Conservation (phyloP, 2,113 vertebrate genomes). For the Pandion haliaetus region DNA sequence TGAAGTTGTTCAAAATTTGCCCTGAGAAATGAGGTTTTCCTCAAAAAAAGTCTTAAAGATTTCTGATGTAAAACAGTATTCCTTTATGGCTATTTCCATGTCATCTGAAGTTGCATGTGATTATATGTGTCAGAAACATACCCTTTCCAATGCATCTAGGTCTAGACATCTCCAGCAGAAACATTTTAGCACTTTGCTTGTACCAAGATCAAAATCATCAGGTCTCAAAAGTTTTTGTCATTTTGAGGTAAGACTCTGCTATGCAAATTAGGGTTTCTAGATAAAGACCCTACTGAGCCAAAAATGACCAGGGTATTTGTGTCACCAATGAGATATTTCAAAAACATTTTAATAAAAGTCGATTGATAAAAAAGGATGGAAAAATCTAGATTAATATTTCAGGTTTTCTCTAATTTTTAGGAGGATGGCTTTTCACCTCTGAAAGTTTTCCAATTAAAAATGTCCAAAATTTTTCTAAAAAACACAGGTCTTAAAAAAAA, state of each 20-base stretch:
- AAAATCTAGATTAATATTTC: background rate
- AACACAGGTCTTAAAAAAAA: background rate
- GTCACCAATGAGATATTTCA: background rate
- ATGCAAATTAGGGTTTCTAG: background rate
- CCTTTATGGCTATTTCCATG: background rate
- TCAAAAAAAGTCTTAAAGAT: background rate
- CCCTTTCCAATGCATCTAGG: background rate
- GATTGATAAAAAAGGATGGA: background rate
- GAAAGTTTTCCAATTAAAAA: background rate
- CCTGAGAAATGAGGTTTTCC: conserved; percentile 1
- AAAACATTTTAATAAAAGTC: background rate
- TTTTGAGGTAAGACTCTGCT: background rate
- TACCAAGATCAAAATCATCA: background rate
- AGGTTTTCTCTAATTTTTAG: background rate
- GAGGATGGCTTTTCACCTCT: background rate
- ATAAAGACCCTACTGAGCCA: background rate
- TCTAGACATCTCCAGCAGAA: background rate
- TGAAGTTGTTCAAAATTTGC: background rate
- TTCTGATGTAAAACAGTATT: background rate
- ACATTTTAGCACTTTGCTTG: background rate
- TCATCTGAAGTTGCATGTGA: background rate
- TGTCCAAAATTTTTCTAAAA: background rate
- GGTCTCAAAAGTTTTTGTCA: background rate
- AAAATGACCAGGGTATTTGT: background rate
- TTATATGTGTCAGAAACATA: background rate